phyloP scores from a whole-genome alignment of 2,888 invertebrate species.

The Calameuta filiformis region DNA sequence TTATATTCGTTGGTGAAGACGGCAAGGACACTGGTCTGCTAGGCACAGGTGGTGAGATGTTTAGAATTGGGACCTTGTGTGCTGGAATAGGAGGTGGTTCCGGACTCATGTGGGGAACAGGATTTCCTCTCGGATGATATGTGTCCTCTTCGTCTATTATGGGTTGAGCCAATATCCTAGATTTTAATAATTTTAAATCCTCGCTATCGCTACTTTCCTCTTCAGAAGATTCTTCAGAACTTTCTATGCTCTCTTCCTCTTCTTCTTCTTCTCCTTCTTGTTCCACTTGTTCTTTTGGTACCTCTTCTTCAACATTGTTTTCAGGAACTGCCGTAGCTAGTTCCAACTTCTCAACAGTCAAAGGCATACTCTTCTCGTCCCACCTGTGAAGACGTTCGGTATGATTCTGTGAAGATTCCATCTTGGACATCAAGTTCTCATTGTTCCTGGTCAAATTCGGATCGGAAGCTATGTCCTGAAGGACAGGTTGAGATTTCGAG shows the following conservation, averaged over 20 bases:
- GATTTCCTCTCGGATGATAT: slow-evolving; percentile 55
- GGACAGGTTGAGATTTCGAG: slow-evolving; percentile 26
- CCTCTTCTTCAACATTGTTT: slow-evolving; percentile 14
- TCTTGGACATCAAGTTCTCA: slow-evolving; percentile 25
- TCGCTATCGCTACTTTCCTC: slow-evolving; percentile 54
- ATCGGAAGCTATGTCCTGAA: slow-evolving; percentile 47
- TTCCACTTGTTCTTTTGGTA: slow-evolving; percentile 3
- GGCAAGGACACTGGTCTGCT: slow-evolving; percentile 20
- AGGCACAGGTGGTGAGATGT: slow-evolving; percentile 27
- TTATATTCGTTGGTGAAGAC: slow-evolving; percentile 68
- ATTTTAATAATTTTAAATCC: slow-evolving; percentile 53
- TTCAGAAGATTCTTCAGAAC: slow-evolving; percentile 47
- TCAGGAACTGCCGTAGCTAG: slow-evolving; percentile 12
- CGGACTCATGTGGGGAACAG: slow-evolving; percentile 27
- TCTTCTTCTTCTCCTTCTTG: not conserved
- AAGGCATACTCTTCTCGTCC: slow-evolving; percentile 38
- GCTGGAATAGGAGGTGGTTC: slow-evolving; percentile 29
- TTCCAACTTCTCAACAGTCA: slow-evolving; percentile 14
- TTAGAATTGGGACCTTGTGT: slow-evolving; percentile 25
- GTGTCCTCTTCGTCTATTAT: slow-evolving; percentile 57
- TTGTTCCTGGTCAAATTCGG: slow-evolving; percentile 48
- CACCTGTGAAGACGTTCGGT: slow-evolving; percentile 30
- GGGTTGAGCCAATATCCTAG: slow-evolving; percentile 54
- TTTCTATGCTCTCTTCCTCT: slow-evolving; percentile 38
- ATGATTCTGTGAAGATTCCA: slow-evolving; percentile 21